A percentile compares a stretch with the other conserved stretches of the same genome.
Conservation (phyloP, 2,888 invertebrate genomes). For the Zygogramma bicolorata region DNA sequence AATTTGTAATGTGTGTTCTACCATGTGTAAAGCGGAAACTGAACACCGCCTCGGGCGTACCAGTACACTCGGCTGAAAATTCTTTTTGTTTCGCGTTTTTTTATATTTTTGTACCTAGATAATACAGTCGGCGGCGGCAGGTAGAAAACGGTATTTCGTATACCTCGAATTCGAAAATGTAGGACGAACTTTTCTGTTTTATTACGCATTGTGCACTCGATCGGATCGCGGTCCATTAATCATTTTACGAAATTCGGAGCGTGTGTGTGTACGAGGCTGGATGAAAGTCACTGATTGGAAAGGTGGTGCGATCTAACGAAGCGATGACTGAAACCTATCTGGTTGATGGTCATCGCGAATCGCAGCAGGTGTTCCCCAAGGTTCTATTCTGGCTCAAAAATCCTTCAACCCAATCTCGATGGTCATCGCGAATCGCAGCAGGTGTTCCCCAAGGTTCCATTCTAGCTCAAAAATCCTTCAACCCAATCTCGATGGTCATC, state of each 20-base stretch:
- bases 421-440: no score
- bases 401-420: not conserved
- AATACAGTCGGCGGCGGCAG: constrained; percentile 47
- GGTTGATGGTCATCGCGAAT: no score
- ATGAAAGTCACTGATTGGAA: not conserved
- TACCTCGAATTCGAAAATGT: constrained; percentile 27
- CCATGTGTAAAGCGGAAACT: constrained; percentile 68
- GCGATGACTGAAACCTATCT: no score
- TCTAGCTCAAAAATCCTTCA: not conserved
- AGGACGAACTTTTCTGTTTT: constrained; percentile 30
- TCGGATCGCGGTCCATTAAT: constrained; percentile 7
- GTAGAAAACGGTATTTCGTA: constrained; percentile 50
- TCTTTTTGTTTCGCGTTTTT: constrained; percentile 54
- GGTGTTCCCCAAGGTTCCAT: not conserved
- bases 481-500: no score
- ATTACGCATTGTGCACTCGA: constrained; percentile 17
- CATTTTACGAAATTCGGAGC: not conserved
- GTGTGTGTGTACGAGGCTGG: not conserved
- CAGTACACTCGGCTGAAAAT: constrained; percentile 60
- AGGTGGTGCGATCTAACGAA: no score
- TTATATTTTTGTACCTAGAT: constrained; percentile 57
- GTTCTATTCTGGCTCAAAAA: not conserved
- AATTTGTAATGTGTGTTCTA: constrained; percentile 65
- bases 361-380: not conserved
- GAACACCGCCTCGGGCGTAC: constrained; percentile 64